Evolutionary conservation across 2,113 vertebrate genomes (phyloP).

Genomic region (Peromyscus californicus): DNA sequence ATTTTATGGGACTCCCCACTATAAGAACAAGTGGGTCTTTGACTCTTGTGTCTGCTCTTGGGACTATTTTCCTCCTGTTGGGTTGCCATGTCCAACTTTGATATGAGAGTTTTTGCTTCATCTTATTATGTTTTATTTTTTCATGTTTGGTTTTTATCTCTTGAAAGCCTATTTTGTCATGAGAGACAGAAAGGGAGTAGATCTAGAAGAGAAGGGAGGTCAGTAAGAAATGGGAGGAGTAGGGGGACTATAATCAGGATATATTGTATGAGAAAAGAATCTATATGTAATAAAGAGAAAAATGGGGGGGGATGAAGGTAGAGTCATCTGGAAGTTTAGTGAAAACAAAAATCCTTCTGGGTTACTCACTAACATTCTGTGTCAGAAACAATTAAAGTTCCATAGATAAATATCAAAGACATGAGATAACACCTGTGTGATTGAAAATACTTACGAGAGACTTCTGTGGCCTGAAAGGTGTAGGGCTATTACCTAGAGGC

Average conservation of each 20-base stretch:
- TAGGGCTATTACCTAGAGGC: neutral
- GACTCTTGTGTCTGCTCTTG: neutral
- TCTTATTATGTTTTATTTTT: neutral
- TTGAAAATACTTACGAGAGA: neutral
- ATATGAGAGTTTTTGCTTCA: neutral
- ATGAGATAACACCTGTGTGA: neutral
- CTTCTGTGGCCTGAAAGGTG: neutral
- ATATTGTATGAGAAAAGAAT: neutral
- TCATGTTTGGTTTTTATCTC: neutral
- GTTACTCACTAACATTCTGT: slow-evolving; percentile 21
- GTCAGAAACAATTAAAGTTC: slow-evolving; percentile 42
- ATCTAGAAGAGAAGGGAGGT: neutral
- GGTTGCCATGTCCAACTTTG: neutral
- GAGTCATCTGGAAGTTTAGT: neutral
- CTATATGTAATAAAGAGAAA: neutral
- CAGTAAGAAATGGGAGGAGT: neutral
- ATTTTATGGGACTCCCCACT: neutral
- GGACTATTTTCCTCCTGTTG: neutral
- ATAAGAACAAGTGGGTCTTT: neutral
- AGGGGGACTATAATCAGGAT: neutral
- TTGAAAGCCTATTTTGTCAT: neutral
- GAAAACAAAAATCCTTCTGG: neutral
- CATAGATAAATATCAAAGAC: slow-evolving; percentile 19
- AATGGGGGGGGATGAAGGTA: neutral
- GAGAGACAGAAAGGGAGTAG: neutral